Percentiles rank a stretch among this genome's conserved stretches.
phyloP scores from a whole-genome alignment of 2,888 invertebrate species.

The Strigamia maritima region DNA sequence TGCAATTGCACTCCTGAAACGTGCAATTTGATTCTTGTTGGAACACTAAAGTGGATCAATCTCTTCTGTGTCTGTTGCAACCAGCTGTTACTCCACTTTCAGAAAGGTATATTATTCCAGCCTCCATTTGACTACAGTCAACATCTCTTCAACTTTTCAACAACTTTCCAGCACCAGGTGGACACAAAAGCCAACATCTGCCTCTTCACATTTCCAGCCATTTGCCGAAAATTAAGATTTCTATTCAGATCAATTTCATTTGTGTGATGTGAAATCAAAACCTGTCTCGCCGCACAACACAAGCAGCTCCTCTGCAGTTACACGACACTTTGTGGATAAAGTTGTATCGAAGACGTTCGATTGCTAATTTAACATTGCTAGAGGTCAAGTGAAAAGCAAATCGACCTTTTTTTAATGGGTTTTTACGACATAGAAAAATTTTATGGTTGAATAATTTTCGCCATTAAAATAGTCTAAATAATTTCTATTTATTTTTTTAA shows the following conservation, averaged over 20 bases:
- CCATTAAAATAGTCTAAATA: no score
- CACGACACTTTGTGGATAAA: no score
- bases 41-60: not conserved
- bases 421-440: no score
- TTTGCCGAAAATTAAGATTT: not conserved
- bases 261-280: no score
- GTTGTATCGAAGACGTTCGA: no score
- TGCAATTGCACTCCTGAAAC: not conserved
- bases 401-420: no score
- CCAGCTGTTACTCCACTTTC: not conserved
- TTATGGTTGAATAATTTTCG: no score
- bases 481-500: no score
- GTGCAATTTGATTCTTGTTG: not conserved
- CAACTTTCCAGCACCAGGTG: not conserved
- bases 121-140: not conserved
- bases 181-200: not conserved
- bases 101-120: not conserved
- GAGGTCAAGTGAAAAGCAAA: no score
- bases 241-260: not conserved
- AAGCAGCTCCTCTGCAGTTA: no score
- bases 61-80: not conserved
- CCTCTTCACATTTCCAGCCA: not conserved
- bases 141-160: not conserved
- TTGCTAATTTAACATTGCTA: no score
- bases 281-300: no score